Evolutionary conservation across 2,797 vertebrate genomes (phyloP), one percentile per base, ranked within the genome.

Genomic region (Semaprochilodus insignis): DNA sequence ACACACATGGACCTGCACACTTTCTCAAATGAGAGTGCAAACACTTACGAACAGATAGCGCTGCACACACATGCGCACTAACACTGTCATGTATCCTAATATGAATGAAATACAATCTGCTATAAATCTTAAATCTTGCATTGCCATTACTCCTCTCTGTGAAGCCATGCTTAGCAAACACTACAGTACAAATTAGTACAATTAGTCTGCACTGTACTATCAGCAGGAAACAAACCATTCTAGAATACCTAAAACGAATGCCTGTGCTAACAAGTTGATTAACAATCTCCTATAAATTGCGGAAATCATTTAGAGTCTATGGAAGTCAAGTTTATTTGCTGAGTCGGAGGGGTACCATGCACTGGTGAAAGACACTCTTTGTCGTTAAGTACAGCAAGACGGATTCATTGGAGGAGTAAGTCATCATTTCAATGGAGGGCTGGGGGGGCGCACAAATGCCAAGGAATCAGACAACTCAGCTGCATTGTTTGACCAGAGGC

Each of bases 1-100:
- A 84, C 73, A 86, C 79, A 85, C 75, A 75, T 15, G 74, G 31
- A 78, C 19, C 76, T 48, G 31, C 36, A n/a, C 75, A 81, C 51
- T 73, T 6, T 73, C 34, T 60, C 52, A 80, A 80, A 72, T 81
- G 65, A 80, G 54, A 83, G 21, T 1, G 55, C 69, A 81, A 80
- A 83, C 74, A 78, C 4, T 13, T 52, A 51, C 34, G 51, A n/a
- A 66, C 70, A 81, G 40, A 80, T 54, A 80, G 57, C 70, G 65
- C 31, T 16, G 48, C 27, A 70, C 70, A 59, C 52, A 66, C 31
- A 36, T 6, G 3, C 27, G 17, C 13, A 15, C 23, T 11, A n/a
- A 62, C 59, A 62, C 57, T 16, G 0, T 17, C 16, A 54, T 54
- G 52, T 2, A 48, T 54, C 52, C 16, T 17, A 16, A 54, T 19